Base-by-base conservation (phyloP, 2,797 vertebrate species). In the Hafferia zeledoni region DNA sequence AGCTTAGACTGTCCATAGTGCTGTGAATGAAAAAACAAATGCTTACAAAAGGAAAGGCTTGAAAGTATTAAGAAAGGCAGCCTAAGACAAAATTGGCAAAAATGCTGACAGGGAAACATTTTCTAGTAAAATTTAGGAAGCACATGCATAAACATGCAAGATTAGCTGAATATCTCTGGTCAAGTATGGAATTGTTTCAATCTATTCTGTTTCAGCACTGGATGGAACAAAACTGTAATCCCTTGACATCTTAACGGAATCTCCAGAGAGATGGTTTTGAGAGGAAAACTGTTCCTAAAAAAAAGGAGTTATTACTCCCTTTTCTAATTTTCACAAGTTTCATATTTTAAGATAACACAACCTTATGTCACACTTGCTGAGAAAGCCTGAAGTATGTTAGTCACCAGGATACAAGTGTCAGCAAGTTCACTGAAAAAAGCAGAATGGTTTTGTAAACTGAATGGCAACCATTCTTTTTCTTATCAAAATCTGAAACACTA, bases 1-100 rank as follows among this genome's bases (percentile, higher is more conserved):
- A 98, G 97, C 39, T 99, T 98, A 41, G 99, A 99, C 96, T 99
- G 99, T 93, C 99, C 99, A 2, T 99, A 99, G 96, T 99, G 99
- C 99, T 99, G 97, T 27, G 90, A 94, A 96, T 30, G 30, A 87
- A 95, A 86, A 72, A 69, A 8, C 92, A 25, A 81, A 60, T 4
- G 12, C 11, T 31, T 91, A 94, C 44, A 87, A 47, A 95, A 89
- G 44, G 23, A 74, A 90, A 85, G 55, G 27, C 31, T 91, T 94
- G 46, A 65, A 78, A 89, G 69, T 19, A 44, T 9, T 63, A 74
- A 53, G 22, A 9, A 94, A 80, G 46, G 37, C 43, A 94, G 28
- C 3, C 46, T 78, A 83, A 53, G 35, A 59, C 15, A 80, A 69
- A 92, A 28, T 1, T 44, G 33, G 23, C 49, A 84, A 68, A 83